These are phyloP conservation scores for Oplegnathus fasciatus DNA, from an alignment of 2,113 vertebrate genomes.

Conservation along the genomic window DNA sequence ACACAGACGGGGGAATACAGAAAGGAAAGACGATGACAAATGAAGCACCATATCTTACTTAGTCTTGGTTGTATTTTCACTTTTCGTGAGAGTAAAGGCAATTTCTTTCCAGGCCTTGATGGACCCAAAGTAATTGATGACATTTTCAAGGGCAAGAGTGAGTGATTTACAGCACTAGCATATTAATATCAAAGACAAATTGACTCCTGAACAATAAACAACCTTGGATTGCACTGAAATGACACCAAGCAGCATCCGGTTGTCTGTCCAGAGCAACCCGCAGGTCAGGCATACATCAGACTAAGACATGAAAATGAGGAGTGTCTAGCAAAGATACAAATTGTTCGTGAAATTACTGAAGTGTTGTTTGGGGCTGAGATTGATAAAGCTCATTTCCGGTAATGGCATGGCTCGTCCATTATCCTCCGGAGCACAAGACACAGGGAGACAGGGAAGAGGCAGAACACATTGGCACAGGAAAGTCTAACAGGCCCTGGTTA, in stretches of 20 bases:
- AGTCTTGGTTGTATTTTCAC: not conserved
- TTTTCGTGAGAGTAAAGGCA: not conserved
- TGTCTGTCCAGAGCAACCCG: constrained; percentile 1
- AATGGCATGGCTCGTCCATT: constrained; percentile 63
- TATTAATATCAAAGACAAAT: constrained; percentile 49
- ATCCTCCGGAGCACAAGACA: constrained; percentile 46
- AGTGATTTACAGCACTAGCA: constrained; percentile 28
- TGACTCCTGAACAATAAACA: constrained; percentile 36
- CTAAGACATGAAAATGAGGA: constrained; percentile 36
- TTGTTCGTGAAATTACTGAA: constrained; percentile 35
- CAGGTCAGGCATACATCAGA: constrained; percentile 48
- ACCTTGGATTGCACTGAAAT: constrained; percentile 39
- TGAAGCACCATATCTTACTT: constrained; percentile 7
- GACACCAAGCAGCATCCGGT: constrained; percentile 21
- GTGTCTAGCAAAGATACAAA: constrained; percentile 33
- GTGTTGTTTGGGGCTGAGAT: constrained; percentile 60
- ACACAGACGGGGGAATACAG: constrained; percentile 10
- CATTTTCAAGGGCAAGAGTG: constrained; percentile 38
- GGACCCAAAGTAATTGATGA: constrained; percentile 3
- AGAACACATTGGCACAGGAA: constrained; percentile 29
- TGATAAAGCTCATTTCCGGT: constrained; percentile 60
- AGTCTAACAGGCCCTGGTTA: constrained; percentile 34
- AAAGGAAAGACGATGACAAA: constrained; percentile 36
- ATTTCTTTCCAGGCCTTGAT: not conserved
- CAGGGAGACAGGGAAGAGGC: constrained; percentile 21